Base-by-base conservation (phyloP, 2,888 invertebrate genomes). In the Eilema depressum region DNA sequence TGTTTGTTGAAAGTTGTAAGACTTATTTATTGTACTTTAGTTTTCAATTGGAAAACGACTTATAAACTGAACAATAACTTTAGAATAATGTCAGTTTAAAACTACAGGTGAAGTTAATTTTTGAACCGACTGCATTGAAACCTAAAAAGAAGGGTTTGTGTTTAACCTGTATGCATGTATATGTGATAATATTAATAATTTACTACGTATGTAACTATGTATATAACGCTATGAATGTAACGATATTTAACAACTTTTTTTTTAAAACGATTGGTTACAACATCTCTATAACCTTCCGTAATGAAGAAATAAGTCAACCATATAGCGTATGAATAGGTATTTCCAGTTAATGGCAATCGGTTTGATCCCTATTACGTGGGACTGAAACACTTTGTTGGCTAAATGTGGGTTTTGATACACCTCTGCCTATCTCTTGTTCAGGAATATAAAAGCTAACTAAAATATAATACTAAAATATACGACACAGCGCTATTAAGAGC, bases 1-100 rank as follows among this genome's bases (percentile, higher is more conserved):
- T 59, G 57, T 59, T 71, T 65, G 5, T 25, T 7, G 17, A 47
- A 66, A 62, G 64, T 68, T 64, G 28, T 28, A 20, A 62, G 23
- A 37, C 25, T 25, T 65, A 57, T 62, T 68, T 71, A 23, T 20
- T 28, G 20, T 57, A 37, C n/a, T 68, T 57, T 62, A 62, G 30
- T 61, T 65, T 68, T 61, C 62, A 62, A 65, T 71, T 68, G 61
- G 57, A 71, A 67, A 65, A 60, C 53, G 20, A 53, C 8, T 1
- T 11, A 3, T 57, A 25, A 37, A 57, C 25, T 12, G 12, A 23
- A 25, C 57, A 11, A 57, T 25, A 14, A 57, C 2, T 20, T 47
- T 10, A 20, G 28, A 3, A 26, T 11, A 47, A 26, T 60, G 26
- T 60, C 2, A 20, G 20, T 63, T 63, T 47, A 17, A 17, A 59